phyloP scores from a whole-genome alignment of 2,888 invertebrate species.

The Drosophila rubida region DNA sequence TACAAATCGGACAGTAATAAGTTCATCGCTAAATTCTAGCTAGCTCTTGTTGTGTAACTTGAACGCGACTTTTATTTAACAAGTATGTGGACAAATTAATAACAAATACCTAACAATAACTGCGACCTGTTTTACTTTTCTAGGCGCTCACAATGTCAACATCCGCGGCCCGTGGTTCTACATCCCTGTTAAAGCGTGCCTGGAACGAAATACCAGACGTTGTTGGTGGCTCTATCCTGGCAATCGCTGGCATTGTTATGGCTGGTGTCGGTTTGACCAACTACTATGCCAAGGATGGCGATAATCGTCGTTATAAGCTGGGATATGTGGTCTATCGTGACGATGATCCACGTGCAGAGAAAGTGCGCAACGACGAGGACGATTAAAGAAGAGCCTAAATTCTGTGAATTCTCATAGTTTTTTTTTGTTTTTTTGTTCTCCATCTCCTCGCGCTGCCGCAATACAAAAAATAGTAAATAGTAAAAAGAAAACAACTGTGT shows the following conservation, averaged over 20 bases:
- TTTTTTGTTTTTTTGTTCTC: constrained; percentile 33
- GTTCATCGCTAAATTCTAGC: constrained; percentile 50
- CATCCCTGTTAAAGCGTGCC: constrained; percentile 81
- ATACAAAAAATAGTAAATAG: constrained; percentile 55
- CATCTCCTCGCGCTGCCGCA: constrained; percentile 27
- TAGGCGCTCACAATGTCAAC: constrained; percentile 71
- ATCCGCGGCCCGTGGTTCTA: constrained; percentile 76
- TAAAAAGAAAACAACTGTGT: constrained; percentile 20
- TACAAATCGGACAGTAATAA: neutral
- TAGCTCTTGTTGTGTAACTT: constrained; percentile 68
- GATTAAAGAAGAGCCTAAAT: constrained; percentile 32
- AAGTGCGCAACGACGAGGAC: constrained; percentile 86
- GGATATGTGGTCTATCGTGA: constrained; percentile 88
- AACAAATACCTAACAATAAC: neutral
- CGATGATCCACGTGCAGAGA: constrained; percentile 88
- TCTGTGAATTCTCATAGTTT: constrained; percentile 25
- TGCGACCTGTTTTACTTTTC: neutral
- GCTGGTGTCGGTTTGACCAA: constrained; percentile 85
- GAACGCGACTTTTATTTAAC: constrained; percentile 43
- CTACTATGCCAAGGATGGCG: constrained; percentile 87
- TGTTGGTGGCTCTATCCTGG: constrained; percentile 87
- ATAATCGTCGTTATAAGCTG: constrained; percentile 88
- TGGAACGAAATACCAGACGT: constrained; percentile 91
- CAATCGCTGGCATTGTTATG: constrained; percentile 86
- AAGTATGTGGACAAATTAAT: constrained; percentile 49